Conservation (phyloP, 2,113 vertebrate species). For the Gambusia holbrooki region DNA sequence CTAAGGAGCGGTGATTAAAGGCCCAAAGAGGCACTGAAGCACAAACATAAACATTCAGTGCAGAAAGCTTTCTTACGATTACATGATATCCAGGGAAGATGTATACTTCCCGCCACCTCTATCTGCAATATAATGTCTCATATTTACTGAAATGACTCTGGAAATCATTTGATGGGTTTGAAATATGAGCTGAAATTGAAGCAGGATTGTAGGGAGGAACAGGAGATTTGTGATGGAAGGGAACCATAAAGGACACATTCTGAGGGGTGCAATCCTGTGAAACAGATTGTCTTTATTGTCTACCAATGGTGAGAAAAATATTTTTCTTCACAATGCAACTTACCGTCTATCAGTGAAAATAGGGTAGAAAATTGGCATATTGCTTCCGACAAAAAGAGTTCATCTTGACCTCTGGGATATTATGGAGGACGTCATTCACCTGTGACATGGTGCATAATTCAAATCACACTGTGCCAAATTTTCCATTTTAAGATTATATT, state of each 20-base stretch:
- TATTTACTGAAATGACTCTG: conserved; percentile 40
- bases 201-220: conserved; percentile 18
- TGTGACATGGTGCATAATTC: background rate
- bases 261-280: background rate
- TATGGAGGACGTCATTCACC: background rate
- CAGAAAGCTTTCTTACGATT: conserved; percentile 38
- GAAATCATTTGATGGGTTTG: conserved; percentile 40
- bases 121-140: conserved; percentile 56
- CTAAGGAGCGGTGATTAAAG: conserved; percentile 60
- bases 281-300: conserved; percentile 23
- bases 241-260: conserved; percentile 19
- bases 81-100: conserved; percentile 30
- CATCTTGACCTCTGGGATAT: conserved; percentile 1
- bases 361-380: conserved; percentile 1
- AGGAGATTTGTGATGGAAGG: conserved; percentile 7
- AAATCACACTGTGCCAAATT: background rate
- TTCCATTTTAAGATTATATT: too few relatives aligned
- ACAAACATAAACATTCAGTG: conserved; percentile 41
- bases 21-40: conserved; percentile 38
- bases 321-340: conserved; percentile 8
- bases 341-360: conserved; percentile 12
- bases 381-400: background rate
- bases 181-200: conserved; percentile 50
- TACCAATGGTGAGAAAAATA: background rate
- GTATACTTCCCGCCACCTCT: conserved; percentile 13